phyloP scores from a whole-genome alignment of 2,797 vertebrate species.

The Lagodon rhomboides region DNA sequence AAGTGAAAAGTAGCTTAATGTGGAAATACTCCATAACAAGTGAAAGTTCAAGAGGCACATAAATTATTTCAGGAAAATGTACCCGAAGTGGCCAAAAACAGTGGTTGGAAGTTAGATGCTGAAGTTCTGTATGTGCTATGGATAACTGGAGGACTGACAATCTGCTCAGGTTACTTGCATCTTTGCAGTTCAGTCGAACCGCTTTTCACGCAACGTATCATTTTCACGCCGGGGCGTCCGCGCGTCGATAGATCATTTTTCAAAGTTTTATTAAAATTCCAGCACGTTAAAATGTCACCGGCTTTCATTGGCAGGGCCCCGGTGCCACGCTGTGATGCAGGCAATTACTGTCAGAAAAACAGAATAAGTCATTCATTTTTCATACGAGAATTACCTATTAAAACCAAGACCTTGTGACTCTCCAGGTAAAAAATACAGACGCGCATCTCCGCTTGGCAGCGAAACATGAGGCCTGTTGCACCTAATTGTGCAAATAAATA shows the following conservation, averaged over 20 bases:
- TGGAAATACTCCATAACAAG: too few species aligned
- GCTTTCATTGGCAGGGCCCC: constrained; percentile 5
- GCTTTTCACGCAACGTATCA: neutral
- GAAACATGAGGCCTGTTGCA: neutral
- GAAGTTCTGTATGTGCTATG: too few species aligned
- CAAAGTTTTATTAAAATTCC: constrained; percentile 23
- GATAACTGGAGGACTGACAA: too few species aligned
- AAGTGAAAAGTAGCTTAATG: too few species aligned
- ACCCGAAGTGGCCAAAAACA: too few species aligned
- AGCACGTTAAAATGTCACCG: constrained; percentile 17
- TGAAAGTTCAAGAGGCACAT: too few species aligned
- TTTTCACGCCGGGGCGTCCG: neutral
- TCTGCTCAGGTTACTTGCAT: too few species aligned
- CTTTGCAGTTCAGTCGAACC: neutral
- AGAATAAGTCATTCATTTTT: neutral
- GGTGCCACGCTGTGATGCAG: neutral
- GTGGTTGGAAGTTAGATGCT: too few species aligned
- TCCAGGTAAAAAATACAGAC: neutral
- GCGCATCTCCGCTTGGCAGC: neutral
- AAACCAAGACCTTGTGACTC: neutral
- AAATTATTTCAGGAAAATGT: too few species aligned
- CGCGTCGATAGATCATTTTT: constrained; percentile 5
- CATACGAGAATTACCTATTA: neutral
- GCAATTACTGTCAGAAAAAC: neutral
- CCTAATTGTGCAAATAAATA: constrained; percentile 3